Percentiles rank a stretch among this genome's conserved stretches.
Evolutionary conservation across 2,113 vertebrate genomes (phyloP).

Genomic region (Chrysochloris asiatica): DNA sequence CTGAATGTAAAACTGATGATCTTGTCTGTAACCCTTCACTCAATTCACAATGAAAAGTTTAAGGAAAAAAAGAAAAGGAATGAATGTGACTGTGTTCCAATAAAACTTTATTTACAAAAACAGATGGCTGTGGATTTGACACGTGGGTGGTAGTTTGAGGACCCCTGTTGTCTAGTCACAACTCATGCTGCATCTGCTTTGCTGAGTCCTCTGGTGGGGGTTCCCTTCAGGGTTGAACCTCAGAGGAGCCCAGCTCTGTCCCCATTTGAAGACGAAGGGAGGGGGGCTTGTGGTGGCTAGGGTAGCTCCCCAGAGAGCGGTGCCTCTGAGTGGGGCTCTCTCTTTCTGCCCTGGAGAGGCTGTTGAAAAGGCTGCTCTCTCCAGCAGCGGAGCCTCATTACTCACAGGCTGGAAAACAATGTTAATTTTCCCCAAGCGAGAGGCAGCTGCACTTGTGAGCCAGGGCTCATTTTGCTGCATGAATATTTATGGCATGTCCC

Average conservation of each 20-base stretch:
- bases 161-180: not conserved
- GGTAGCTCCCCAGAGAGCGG: not conserved
- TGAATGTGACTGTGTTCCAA: not conserved
- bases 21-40: too few species aligned
- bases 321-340: slow-evolving; percentile 22
- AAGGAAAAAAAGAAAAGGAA: too few species aligned
- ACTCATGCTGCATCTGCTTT: not conserved
- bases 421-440: slow-evolving; percentile 75
- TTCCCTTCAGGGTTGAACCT: not conserved
- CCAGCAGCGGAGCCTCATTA: slow-evolving; percentile 56
- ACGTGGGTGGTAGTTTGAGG: not conserved
- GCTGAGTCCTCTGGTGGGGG: not conserved
- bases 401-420: slow-evolving; percentile 70
- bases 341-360: slow-evolving; percentile 65
- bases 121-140: slow-evolving; percentile 1
- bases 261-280: not conserved
- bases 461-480: slow-evolving; percentile 71
- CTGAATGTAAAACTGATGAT: too few species aligned
- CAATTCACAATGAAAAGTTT: too few species aligned
- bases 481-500: slow-evolving; percentile 79
- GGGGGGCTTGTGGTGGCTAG: not conserved
- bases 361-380: slow-evolving; percentile 71
- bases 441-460: slow-evolving; percentile 74
- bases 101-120: slow-evolving; percentile 46
- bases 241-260: not conserved